phyloP scores from a whole-genome alignment of 1,140 invertebrate species.

The Tetramorium parvispinum region DNA sequence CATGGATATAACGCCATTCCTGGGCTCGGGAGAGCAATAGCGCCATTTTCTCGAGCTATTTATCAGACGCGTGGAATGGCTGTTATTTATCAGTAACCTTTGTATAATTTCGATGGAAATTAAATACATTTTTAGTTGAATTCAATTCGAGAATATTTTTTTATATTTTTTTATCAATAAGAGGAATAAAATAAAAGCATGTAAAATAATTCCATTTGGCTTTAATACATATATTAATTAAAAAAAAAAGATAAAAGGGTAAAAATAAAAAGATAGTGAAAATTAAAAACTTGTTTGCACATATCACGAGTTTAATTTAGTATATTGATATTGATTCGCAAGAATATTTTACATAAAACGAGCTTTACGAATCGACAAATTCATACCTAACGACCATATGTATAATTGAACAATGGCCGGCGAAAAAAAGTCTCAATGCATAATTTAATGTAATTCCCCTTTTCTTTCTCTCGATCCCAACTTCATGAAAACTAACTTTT shows the following conservation, averaged over 20 bases:
- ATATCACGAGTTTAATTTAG: not conserved
- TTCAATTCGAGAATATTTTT: not conserved
- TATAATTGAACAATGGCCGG: conserved; percentile 26
- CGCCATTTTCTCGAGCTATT: conserved; percentile 27
- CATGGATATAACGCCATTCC: not conserved
- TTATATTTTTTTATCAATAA: not conserved
- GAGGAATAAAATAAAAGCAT: not conserved
- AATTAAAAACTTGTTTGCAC: not conserved
- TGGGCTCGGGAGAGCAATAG: conserved; percentile 25
- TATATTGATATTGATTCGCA: not conserved
- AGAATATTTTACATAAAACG: conserved; percentile 12
- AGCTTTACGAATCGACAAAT: not conserved
- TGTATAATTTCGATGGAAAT: conserved; percentile 14
- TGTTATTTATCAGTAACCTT: conserved; percentile 15
- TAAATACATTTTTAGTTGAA: conserved; percentile 8
- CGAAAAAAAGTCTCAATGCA: not conserved
- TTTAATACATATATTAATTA: not conserved
- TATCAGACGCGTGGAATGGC: not conserved
- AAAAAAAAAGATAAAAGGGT: not conserved
- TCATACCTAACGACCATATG: conserved; percentile 16
- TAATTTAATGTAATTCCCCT: conserved; percentile 14
- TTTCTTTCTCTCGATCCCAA: not conserved
- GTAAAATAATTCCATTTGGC: not conserved
- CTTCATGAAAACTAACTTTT: conserved; percentile 4
- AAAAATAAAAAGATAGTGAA: not conserved